Evolutionary conservation across 2,888 invertebrate species (phyloP).

Genomic region (Sycophila texana): DNA sequence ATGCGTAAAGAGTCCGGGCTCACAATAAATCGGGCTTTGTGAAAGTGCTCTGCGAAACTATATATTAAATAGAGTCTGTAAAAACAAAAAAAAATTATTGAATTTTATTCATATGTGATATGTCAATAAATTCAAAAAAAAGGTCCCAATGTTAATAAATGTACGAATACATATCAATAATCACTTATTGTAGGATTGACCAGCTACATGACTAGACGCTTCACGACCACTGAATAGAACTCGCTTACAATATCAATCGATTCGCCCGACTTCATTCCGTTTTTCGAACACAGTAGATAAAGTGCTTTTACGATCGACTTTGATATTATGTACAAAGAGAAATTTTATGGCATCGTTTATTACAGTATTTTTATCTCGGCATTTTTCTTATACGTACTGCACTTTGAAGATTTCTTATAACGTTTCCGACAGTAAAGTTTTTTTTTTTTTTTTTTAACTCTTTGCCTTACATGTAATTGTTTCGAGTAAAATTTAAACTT

Average conservation of each 20-base stretch:
- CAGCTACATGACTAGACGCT: background rate
- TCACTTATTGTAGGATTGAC: background rate
- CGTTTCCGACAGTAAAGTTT: no score
- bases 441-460: no score
- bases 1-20: slow-evolving; percentile 70
- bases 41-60: slow-evolving; percentile 69
- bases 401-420: no score
- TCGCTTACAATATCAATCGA: background rate
- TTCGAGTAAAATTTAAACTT: no score
- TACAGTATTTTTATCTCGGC: no score
- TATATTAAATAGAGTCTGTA: slow-evolving; percentile 30
- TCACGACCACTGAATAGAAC: background rate
- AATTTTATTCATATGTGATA: slow-evolving; percentile 45
- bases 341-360: no score
- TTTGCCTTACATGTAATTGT: no score
- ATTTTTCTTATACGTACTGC: no score
- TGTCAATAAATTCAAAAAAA: slow-evolving; percentile 1
- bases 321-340: no score
- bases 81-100: slow-evolving; percentile 58
- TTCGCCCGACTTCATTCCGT: background rate
- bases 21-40: slow-evolving; percentile 66
- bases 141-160: background rate
- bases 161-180: background rate
- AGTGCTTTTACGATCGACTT: no score
- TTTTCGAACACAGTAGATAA: no score